Evolutionary conservation across 2,113 vertebrate species (phyloP).

Genomic region (Zapus hudsonius): DNA sequence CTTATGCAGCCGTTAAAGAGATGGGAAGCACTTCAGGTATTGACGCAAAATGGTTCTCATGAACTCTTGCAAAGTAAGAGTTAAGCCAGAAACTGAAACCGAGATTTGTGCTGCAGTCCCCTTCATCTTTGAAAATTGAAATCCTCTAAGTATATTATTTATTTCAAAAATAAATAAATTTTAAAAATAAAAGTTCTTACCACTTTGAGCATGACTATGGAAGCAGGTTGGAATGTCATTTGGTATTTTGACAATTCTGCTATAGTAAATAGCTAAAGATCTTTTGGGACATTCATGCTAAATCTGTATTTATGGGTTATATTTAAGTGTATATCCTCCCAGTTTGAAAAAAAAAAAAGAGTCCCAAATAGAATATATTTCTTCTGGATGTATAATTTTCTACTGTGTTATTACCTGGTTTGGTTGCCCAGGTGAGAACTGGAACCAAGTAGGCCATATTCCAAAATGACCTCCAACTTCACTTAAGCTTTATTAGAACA

Average conservation of each 20-base stretch:
- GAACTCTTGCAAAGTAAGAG: not conserved
- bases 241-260: not conserved
- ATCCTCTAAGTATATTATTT: not conserved
- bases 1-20: not conserved
- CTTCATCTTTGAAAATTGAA: not conserved
- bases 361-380: not conserved
- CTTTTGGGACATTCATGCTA: constrained; percentile 41
- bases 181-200: not conserved
- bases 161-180: not conserved
- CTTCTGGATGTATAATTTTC: not conserved
- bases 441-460: not conserved
- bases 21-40: not conserved
- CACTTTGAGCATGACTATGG: not conserved
- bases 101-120: not conserved
- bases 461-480: not conserved
- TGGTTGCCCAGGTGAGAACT: not conserved
- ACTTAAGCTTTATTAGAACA: not conserved
- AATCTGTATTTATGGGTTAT: not conserved
- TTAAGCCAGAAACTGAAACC: not conserved
- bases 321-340: not conserved
- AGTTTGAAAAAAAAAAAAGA: not conserved
- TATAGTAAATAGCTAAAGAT: not conserved
- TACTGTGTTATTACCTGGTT: not conserved
- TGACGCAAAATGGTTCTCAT: not conserved
- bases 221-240: not conserved